Conservation (phyloP, 2,113 vertebrate species). For the Pontoporia blainvillei region DNA sequence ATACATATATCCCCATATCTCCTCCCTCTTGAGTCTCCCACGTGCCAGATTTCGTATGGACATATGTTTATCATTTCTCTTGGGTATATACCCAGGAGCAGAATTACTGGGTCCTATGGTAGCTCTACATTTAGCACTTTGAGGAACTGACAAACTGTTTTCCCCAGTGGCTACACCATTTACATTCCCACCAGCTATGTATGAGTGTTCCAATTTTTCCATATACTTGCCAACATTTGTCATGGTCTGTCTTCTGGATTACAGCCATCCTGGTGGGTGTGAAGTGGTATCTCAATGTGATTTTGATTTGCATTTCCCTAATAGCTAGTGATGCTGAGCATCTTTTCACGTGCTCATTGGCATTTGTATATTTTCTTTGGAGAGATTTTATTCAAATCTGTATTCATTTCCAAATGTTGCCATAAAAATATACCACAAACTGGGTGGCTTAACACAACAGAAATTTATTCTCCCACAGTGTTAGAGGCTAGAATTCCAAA, state of each 20-base stretch:
- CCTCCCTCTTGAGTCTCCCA: no score
- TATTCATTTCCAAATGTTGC: not conserved
- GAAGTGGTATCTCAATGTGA: not conserved
- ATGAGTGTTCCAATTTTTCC: not conserved
- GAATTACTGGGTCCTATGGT: not conserved
- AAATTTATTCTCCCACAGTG: not conserved
- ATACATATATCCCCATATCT: no score
- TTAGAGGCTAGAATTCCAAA: not conserved
- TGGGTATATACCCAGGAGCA: not conserved
- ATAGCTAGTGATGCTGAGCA: not conserved
- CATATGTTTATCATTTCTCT: not conserved
- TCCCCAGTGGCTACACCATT: not conserved
- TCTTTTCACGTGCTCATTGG: not conserved
- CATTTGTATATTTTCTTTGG: not conserved
- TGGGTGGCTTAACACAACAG: not conserved
- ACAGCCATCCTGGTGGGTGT: not conserved
- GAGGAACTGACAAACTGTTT: not conserved
- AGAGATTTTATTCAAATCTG: not conserved
- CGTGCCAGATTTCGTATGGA: not conserved
- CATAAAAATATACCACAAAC: not conserved
- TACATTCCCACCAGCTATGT: not conserved
- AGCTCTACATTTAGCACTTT: not conserved
- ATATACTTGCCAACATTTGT: not conserved
- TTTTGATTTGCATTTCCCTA: not conserved
- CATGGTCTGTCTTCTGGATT: not conserved